Evolutionary conservation across 1,140 invertebrate genomes (phyloP).

Genomic region (Papilio machaon): DNA sequence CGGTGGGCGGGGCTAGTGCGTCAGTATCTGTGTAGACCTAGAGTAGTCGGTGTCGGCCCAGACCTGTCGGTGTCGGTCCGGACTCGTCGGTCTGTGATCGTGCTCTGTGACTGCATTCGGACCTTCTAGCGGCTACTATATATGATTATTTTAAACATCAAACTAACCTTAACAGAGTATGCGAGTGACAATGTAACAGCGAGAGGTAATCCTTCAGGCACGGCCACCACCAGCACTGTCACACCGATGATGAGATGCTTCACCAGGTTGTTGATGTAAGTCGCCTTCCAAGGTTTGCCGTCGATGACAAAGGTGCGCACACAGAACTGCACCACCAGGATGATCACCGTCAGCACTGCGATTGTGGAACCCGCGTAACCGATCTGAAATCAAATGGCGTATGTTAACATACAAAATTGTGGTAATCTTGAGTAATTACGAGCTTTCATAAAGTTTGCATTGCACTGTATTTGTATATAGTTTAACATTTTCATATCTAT

Average conservation of each 20-base stretch:
- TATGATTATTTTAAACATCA: no score
- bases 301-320: conserved; percentile 94
- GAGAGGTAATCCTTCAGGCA: conserved; percentile 98
- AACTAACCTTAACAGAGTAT: conserved; percentile 97
- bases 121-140: conserved; percentile 53
- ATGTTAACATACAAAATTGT: not conserved
- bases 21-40: conserved; percentile 32
- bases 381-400: conserved; percentile 86
- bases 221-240: conserved; percentile 99
- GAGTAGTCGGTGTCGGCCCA: not conserved
- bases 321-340: conserved; percentile 97
- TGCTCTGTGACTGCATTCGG: conserved; percentile 71
- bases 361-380: conserved; percentile 99
- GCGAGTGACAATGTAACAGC: conserved; percentile 99
- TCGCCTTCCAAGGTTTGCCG: conserved; percentile 87
- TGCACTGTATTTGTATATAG: no score
- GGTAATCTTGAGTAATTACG: no score
- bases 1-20: conserved; percentile 41
- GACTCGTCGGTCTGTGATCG: not conserved
- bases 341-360: conserved; percentile 97
- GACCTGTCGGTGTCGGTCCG: conserved; percentile 41
- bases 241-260: conserved; percentile 99
- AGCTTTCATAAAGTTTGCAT: no score
- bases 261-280: conserved; percentile 95
- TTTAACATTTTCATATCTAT: no score